Conservation (phyloP, 2,113 vertebrate species). For the Spermophilus dauricus region DNA sequence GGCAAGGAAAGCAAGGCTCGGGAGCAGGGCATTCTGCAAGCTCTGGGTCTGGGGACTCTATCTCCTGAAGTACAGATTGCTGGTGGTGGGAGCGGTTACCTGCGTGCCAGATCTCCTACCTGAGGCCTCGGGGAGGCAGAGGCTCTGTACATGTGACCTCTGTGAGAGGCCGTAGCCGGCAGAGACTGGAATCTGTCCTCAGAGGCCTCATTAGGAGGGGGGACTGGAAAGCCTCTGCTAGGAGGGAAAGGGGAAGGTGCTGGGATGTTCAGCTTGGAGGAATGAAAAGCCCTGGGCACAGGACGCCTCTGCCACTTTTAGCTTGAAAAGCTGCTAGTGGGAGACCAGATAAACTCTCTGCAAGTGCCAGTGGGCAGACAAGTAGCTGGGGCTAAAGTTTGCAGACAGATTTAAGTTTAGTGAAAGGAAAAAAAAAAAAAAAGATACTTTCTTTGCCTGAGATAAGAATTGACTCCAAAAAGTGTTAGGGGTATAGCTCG, state of each 20-base stretch:
- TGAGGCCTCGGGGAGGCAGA: background rate
- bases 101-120: no score
- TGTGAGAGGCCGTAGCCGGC: background rate
- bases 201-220: background rate
- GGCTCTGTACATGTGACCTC: background rate
- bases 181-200: background rate
- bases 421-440: background rate
- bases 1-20: background rate
- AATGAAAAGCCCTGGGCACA: background rate
- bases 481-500: no score
- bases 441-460: background rate
- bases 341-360: background rate
- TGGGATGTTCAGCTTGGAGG: background rate
- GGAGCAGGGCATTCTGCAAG: background rate
- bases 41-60: background rate
- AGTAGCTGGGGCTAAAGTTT: background rate
- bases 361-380: background rate
- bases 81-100: accelerated
- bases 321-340: background rate
- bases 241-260: background rate
- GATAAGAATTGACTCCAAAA: background rate
- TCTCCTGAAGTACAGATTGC: background rate
- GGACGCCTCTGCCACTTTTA: background rate
- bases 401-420: background rate
- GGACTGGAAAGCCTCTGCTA: background rate